phyloP scores from a whole-genome alignment of 2,113 vertebrate species.

The Chitala chitala region DNA sequence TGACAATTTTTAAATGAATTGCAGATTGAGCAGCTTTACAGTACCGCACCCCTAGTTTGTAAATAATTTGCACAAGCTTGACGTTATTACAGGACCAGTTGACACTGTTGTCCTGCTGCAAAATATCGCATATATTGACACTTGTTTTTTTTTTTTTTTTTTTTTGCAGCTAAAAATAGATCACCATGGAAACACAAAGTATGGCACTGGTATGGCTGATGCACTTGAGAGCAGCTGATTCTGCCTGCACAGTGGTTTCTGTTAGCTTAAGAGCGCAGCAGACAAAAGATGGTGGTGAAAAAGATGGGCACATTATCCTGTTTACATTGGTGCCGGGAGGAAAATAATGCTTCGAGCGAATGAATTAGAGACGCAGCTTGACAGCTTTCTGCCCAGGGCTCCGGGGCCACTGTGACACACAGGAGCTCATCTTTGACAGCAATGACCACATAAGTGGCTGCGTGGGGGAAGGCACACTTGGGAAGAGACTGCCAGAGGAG shows the following conservation, averaged over 20 bases:
- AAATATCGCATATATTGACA: constrained; percentile 28
- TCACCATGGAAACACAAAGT: constrained; percentile 27
- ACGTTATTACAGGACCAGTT: constrained; percentile 8
- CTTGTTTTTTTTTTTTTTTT: constrained; percentile 19
- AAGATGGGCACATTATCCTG: constrained; percentile 4
- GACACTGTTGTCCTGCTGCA: constrained; percentile 5
- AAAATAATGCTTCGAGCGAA: not conserved
- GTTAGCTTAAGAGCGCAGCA: constrained; percentile 10
- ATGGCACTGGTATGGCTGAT: constrained; percentile 21
- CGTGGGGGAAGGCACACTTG: not conserved
- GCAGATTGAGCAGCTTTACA: not conserved
- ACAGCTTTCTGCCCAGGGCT: not conserved
- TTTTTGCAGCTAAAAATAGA: constrained; percentile 24
- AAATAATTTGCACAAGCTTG: not conserved
- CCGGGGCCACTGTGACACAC: not conserved
- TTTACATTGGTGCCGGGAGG: constrained; percentile 1
- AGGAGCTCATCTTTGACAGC: not conserved
- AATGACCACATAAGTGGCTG: not conserved
- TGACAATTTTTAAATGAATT: not conserved
- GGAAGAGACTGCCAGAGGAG: not conserved
- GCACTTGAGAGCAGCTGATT: constrained; percentile 17
- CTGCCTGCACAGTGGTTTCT: not conserved
- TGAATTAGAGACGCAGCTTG: constrained; percentile 1
- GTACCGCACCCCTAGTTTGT: not conserved
- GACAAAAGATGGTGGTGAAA: constrained; percentile 15